phyloP scores from a whole-genome alignment of 1,140 invertebrate species.

The Leguminivora glycinivorella region DNA sequence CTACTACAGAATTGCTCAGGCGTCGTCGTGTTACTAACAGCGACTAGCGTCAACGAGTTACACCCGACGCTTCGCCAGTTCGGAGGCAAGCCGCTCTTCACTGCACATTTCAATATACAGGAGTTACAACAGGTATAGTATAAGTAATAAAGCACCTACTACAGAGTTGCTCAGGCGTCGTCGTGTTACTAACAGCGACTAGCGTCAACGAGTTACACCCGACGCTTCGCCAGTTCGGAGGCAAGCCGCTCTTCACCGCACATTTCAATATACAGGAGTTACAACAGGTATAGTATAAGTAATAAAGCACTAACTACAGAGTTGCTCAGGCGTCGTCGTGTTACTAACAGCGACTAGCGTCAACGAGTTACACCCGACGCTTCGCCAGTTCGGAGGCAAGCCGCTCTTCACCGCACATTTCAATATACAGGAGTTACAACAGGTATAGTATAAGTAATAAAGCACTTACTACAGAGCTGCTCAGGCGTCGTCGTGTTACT shows the following conservation, averaged over 20 bases:
- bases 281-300: slow-evolving; percentile 64
- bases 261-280: slow-evolving; percentile 74
- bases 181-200: slow-evolving; percentile 66
- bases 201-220: slow-evolving; percentile 65
- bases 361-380: slow-evolving; percentile 60
- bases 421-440: slow-evolving; percentile 72
- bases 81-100: slow-evolving; percentile 66
- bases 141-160: slow-evolving; percentile 63
- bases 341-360: slow-evolving; percentile 66
- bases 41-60: slow-evolving; percentile 57
- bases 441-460: slow-evolving; percentile 64
- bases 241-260: slow-evolving; percentile 64
- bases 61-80: slow-evolving; percentile 63
- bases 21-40: slow-evolving; percentile 69
- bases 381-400: slow-evolving; percentile 64
- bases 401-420: slow-evolving; percentile 69
- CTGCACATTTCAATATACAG: slow-evolving; percentile 69
- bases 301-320: slow-evolving; percentile 63
- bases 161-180: slow-evolving; percentile 62
- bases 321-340: slow-evolving; percentile 63
- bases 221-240: slow-evolving; percentile 59
- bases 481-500: slow-evolving; percentile 65
- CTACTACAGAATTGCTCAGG: slow-evolving; percentile 61
- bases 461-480: slow-evolving; percentile 62
- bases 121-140: slow-evolving; percentile 71